A percentile compares a stretch with the other conserved stretches of the same genome.
Conservation (phyloP, 2,113 vertebrate species). For the Corynorhinus townsendii region DNA sequence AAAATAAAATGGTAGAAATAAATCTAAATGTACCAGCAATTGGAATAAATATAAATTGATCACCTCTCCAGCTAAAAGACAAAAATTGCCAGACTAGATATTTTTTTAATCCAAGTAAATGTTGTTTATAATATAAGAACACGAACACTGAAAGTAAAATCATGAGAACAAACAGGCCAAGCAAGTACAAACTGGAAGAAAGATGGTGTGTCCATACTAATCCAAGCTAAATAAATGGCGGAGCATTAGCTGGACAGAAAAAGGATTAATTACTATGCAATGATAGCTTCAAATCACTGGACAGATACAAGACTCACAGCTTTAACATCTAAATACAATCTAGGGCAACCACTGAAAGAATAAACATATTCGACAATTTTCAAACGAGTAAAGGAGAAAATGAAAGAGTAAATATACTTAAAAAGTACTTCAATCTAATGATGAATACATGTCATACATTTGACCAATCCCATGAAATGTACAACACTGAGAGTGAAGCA, state of each 20-base stretch:
- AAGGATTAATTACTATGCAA: background rate
- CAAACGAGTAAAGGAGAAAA: background rate
- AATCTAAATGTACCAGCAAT: background rate
- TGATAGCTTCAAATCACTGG: background rate
- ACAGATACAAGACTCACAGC: background rate
- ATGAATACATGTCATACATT: background rate
- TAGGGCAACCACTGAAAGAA: background rate
- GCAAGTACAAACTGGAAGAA: background rate
- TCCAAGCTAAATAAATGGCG: background rate
- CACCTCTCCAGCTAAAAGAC: background rate
- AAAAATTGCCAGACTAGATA: background rate
- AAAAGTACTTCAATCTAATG: background rate
- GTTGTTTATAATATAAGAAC: background rate
- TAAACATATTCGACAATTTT: background rate
- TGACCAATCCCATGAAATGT: background rate
- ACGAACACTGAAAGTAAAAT: background rate
- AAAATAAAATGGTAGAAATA: constrained; percentile 8
- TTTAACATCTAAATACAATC: background rate
- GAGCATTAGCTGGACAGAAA: background rate
- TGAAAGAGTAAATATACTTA: background rate
- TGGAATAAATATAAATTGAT: background rate
- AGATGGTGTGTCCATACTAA: background rate
- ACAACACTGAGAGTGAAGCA: background rate
- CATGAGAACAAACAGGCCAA: background rate
- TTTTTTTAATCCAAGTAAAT: background rate